Conservation (phyloP, 2,113 vertebrate species). For the Corvus moneduloides region DNA sequence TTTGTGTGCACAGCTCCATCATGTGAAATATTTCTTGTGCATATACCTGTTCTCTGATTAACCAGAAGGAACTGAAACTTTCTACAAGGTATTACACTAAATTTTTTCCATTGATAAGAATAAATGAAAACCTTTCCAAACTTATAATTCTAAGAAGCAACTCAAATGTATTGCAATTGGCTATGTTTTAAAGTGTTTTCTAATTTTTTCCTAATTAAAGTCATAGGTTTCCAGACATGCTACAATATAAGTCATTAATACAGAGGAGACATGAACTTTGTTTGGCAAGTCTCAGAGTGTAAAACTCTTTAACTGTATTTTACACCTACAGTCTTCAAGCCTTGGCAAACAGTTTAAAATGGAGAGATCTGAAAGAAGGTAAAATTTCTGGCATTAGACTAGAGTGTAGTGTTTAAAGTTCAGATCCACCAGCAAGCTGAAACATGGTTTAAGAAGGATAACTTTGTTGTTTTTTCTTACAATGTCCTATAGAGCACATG, state of each 20-base stretch:
- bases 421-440: conserved; percentile 41
- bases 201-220: background rate
- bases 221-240: background rate
- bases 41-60: background rate
- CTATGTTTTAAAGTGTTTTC: background rate
- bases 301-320: conserved; percentile 22
- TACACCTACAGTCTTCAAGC: conserved; percentile 37
- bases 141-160: background rate
- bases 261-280: background rate
- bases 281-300: background rate
- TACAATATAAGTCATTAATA: background rate
- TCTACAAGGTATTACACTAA: background rate
- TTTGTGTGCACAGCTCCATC: background rate
- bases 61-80: background rate
- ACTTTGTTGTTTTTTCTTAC: conserved; percentile 52
- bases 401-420: conserved; percentile 34
- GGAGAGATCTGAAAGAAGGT: conserved; percentile 31
- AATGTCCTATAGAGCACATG: conserved; percentile 32
- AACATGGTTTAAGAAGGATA: conserved; percentile 34
- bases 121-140: background rate
- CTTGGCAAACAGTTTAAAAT: conserved; percentile 48
- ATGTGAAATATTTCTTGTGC: background rate
- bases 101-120: background rate
- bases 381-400: conserved; percentile 51
- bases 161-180: background rate